Percentiles rank a stretch among this genome's conserved stretches.
Conservation (phyloP, 1,140 invertebrate species). For the Pseudobourletiella spinata region DNA sequence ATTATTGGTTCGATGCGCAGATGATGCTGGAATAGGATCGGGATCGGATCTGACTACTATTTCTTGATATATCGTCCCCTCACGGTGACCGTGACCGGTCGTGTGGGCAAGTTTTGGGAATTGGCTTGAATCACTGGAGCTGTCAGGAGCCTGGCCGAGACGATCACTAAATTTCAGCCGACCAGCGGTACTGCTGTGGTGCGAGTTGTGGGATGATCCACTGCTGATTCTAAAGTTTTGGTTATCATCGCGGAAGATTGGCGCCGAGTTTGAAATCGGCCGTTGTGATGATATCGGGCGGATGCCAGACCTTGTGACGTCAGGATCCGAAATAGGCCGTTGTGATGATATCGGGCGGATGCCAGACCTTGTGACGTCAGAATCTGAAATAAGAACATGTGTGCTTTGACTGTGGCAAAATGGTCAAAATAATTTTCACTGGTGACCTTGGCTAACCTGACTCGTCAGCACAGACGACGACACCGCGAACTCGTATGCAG, state of each 20-base stretch:
- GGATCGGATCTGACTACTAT: background rate
- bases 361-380: background rate
- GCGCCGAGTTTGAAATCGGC: background rate
- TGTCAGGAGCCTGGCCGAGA: background rate
- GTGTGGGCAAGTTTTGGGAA: background rate
- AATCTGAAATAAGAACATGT: background rate
- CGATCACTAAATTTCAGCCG: background rate
- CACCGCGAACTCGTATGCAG: constrained; percentile 19
- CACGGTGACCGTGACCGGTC: background rate
- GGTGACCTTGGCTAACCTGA: constrained; percentile 2
- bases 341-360: background rate
- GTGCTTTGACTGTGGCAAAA: background rate
- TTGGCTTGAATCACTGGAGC: too few relatives aligned
- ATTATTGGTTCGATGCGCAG: background rate
- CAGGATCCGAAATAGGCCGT: background rate
- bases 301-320: background rate
- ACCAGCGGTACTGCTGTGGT: background rate
- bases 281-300: background rate
- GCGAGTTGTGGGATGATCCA: too few relatives aligned
- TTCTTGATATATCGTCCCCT: background rate
- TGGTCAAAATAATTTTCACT: background rate
- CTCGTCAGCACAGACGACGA: constrained; percentile 30
- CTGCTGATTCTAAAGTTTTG: too few relatives aligned
- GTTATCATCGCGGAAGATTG: too few relatives aligned
- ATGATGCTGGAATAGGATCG: background rate